phyloP scores from a whole-genome alignment of 2,113 vertebrate species.

The Marmota monax region DNA sequence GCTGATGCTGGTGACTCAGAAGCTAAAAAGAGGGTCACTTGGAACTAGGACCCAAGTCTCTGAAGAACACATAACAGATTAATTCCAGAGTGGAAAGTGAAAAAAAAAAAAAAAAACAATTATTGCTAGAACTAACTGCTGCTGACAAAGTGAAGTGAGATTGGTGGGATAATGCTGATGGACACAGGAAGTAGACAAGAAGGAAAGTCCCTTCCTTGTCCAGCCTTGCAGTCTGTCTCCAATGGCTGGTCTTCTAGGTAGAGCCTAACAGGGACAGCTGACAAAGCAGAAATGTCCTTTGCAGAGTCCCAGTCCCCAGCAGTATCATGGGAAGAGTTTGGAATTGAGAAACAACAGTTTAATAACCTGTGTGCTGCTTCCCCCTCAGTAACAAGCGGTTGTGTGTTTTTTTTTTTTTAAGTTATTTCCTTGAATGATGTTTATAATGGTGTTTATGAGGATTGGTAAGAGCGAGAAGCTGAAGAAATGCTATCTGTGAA shows the following conservation, averaged over 20 bases:
- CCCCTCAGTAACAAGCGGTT: not conserved
- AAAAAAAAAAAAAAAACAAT: not conserved
- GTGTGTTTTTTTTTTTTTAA: not conserved
- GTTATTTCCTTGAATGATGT: constrained; percentile 34
- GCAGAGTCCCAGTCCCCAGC: not conserved
- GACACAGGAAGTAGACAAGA: not conserved
- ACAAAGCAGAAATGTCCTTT: not conserved
- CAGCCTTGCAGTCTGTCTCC: not conserved
- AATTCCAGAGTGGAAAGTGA: not conserved
- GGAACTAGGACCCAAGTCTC: not conserved
- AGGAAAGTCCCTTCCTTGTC: not conserved
- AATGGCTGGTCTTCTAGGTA: not conserved
- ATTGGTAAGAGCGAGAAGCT: not conserved
- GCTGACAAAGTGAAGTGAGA: not conserved
- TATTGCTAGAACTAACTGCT: not conserved
- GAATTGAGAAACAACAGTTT: constrained; percentile 30
- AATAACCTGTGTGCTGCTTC: not conserved
- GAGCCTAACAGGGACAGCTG: not conserved
- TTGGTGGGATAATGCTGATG: not conserved
- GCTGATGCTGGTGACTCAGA: not conserved
- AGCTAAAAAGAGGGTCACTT: not conserved
- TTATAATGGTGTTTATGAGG: constrained; percentile 14
- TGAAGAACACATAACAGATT: not conserved
- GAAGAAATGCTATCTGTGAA: not conserved
- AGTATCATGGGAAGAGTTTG: not conserved